A percentile compares a stretch with the other conserved stretches of the same genome.
These are phyloP conservation scores for Anorthoa munda DNA, from an alignment of 2,888 invertebrate genomes.

Conservation along the genomic window DNA sequence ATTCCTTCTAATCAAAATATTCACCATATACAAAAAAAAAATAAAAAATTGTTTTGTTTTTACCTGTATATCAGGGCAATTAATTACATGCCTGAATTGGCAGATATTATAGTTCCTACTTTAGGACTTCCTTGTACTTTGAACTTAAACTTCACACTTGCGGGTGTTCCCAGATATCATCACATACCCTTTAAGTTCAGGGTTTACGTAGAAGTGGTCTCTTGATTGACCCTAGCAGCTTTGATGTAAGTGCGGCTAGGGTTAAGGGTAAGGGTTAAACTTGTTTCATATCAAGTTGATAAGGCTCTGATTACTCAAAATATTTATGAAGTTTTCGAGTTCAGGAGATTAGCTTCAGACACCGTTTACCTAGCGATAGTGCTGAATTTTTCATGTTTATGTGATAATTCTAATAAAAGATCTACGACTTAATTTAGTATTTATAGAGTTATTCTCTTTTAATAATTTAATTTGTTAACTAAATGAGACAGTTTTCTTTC, in stretches of 20 bases:
- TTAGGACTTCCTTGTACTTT: not conserved
- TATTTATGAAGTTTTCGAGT: constrained; percentile 29
- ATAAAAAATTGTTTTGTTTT: too few relatives aligned
- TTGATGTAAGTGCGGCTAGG: constrained; percentile 24
- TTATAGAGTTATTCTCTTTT: too few relatives aligned
- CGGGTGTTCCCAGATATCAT: constrained; percentile 4
- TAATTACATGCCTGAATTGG: too few relatives aligned
- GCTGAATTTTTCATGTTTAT: not conserved
- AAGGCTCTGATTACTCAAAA: constrained; percentile 17
- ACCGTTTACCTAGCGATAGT: not conserved
- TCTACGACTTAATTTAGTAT: not conserved
- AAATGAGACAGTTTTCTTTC: too few relatives aligned
- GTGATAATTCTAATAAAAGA: not conserved
- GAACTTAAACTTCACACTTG: not conserved
- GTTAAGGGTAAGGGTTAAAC: constrained; percentile 24
- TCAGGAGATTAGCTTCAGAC: constrained; percentile 11
- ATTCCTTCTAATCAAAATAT: too few relatives aligned
- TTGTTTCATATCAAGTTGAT: constrained; percentile 34
- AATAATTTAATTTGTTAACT: too few relatives aligned
- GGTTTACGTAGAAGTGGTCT: constrained; percentile 11
- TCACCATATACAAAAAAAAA: too few relatives aligned
- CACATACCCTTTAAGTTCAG: constrained; percentile 20
- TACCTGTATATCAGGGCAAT: too few relatives aligned
- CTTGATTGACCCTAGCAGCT: constrained; percentile 35
- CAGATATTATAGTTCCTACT: too few relatives aligned